Percentiles rank a stretch among this genome's conserved stretches.
Conservation (phyloP, 2,113 vertebrate species). For the Bucco capensis region DNA sequence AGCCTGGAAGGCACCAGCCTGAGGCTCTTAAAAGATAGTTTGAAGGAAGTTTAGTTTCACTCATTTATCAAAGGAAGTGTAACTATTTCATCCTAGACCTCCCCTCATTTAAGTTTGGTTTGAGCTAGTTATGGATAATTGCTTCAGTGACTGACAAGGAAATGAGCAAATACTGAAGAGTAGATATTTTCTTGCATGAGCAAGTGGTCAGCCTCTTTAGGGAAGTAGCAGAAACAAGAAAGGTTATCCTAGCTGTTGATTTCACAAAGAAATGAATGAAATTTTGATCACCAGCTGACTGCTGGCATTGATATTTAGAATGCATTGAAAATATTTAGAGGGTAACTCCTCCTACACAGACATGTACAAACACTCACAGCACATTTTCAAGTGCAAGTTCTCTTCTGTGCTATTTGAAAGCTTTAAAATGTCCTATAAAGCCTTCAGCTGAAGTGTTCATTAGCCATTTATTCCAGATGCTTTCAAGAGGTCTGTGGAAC, state of each 20-base stretch:
- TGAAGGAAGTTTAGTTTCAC: neutral
- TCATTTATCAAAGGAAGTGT: neutral
- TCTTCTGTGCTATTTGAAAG: neutral
- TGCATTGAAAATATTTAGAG: neutral
- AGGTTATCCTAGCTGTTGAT: neutral
- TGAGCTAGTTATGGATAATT: neutral
- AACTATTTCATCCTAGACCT: neutral
- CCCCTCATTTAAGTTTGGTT: neutral
- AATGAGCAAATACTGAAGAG: neutral
- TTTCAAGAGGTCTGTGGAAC: neutral
- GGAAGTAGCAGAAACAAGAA: neutral
- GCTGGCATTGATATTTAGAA: neutral
- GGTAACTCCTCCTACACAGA: neutral
- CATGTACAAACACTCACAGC: neutral
- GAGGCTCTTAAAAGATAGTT: neutral
- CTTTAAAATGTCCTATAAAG: neutral
- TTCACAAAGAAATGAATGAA: neutral
- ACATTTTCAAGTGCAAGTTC: neutral
- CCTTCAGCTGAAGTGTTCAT: neutral
- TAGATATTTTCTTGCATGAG: neutral
- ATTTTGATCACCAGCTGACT: neutral
- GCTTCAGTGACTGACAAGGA: neutral
- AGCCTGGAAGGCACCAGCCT: neutral
- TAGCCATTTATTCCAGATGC: neutral
- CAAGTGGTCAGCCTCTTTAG: neutral